These are phyloP conservation scores for Trachemys scripta DNA, from an alignment of 2,113 vertebrate genomes.

Conservation along the genomic window DNA sequence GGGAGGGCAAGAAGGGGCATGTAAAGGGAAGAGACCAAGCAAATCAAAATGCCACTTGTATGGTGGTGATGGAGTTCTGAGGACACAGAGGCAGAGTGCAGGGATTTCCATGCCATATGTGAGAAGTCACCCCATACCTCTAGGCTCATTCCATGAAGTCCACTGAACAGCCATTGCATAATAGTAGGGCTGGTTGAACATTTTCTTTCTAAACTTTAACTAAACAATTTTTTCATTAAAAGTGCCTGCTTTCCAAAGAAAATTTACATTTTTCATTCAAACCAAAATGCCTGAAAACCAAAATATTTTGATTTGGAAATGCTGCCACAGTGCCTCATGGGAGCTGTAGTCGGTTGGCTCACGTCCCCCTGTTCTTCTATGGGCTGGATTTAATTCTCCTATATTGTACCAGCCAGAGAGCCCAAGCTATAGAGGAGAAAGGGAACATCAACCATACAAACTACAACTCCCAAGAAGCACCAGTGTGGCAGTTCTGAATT, in stretches of 20 bases:
- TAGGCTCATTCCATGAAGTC: not conserved
- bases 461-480: not conserved
- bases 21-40: not conserved
- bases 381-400: not conserved
- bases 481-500: not conserved
- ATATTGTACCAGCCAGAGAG: not conserved
- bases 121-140: too few species aligned
- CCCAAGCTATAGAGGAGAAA: fast-evolving
- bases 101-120: not conserved
- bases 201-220: not conserved
- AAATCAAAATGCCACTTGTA: not conserved
- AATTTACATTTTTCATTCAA: not conserved
- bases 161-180: not conserved
- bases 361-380: not conserved
- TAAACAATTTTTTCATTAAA: not conserved
- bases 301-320: not conserved
- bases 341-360: not conserved
- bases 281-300: not conserved
- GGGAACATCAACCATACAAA: not conserved
- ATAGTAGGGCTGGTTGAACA: not conserved
- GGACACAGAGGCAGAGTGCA: not conserved
- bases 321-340: not conserved
- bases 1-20: not conserved
- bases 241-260: not conserved
- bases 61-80: not conserved